Evolutionary conservation across 2,113 vertebrate genomes (phyloP).

Genomic region (Charina bottae): DNA sequence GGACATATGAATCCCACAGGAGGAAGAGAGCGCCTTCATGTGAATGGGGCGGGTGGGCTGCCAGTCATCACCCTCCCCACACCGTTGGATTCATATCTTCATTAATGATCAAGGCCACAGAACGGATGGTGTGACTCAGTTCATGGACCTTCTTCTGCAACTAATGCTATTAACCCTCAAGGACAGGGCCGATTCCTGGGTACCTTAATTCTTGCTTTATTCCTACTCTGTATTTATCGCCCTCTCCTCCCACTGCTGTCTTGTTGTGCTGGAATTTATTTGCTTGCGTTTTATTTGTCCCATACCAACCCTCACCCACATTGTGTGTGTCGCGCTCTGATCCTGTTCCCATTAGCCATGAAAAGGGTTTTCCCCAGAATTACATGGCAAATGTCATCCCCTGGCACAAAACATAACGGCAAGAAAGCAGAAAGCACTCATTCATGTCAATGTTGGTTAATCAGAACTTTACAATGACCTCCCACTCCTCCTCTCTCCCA

Average conservation of each 20-base stretch:
- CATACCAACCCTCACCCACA: neutral
- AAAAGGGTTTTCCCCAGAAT: neutral
- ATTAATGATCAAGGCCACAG: conserved; percentile 19
- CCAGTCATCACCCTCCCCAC: neutral
- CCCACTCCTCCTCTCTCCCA: neutral
- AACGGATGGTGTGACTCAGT: conserved; percentile 3
- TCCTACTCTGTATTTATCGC: neutral
- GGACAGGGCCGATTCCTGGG: neutral
- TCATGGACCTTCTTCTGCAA: neutral
- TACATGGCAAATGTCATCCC: neutral
- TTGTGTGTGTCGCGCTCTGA: neutral
- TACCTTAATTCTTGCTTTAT: neutral
- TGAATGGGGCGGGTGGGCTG: neutral
- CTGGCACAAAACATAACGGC: neutral
- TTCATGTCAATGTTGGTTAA: neutral
- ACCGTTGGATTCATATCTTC: conserved; percentile 12
- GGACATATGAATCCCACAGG: neutral
- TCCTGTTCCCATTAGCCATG: no score
- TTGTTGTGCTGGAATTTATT: neutral
- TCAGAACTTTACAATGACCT: neutral
- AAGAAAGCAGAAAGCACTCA: neutral
- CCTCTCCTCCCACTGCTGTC: neutral
- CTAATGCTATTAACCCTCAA: conserved; percentile 17
- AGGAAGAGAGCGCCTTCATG: neutral
- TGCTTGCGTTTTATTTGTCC: neutral